Base-by-base conservation (phyloP, 1,140 invertebrate genomes). In the Lordiphosa clarofinis region DNA sequence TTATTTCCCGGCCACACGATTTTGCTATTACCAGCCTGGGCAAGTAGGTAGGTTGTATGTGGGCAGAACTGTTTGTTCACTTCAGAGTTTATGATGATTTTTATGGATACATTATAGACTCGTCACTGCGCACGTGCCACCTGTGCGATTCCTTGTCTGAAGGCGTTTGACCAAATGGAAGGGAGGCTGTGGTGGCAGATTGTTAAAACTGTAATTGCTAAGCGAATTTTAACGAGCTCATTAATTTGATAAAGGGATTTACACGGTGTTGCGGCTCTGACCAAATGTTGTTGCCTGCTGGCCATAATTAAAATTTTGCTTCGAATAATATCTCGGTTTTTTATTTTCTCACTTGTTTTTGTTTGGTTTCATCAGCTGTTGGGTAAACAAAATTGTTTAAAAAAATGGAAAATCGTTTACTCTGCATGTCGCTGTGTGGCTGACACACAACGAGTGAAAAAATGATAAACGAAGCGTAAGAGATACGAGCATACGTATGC, bases 201-300 rank as follows among this genome's bases (percentile, higher is more conserved):
- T 87, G 84, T 86, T 82, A 87, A 87, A 87, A 87, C 75, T 84
- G 79, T 87, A 87, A 87, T 87, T 87, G 84, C 86, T 87, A 87
- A 87, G 87, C 84, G 84, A 87, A 87, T 87, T 87, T 87, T 87
- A 87, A 87, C 86, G 84, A 87, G 84, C 84, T 87, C 84, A 87
- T 87, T 87, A 87, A 87, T 87, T 87, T 84, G 73, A 87, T 84
- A 87, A 87, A 87, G 84, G 78, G 74, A 84, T 87, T 87, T 84
- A 86, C 78, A 84, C 73, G 65, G 79, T 86, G 78, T 78, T 84
- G 78, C 78, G 78, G 78, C 84, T 48, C 62, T 61, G 54, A 54
- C 78, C 76, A 69, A 82, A 76, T 84, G 57, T 53, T 69, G 65
- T 79, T 57, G 38, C 31, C 39, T 44, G 46, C 47, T 21, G 35